Base-by-base conservation (phyloP, 2,888 invertebrate species). In the Xanthostigma xanthostigma region DNA sequence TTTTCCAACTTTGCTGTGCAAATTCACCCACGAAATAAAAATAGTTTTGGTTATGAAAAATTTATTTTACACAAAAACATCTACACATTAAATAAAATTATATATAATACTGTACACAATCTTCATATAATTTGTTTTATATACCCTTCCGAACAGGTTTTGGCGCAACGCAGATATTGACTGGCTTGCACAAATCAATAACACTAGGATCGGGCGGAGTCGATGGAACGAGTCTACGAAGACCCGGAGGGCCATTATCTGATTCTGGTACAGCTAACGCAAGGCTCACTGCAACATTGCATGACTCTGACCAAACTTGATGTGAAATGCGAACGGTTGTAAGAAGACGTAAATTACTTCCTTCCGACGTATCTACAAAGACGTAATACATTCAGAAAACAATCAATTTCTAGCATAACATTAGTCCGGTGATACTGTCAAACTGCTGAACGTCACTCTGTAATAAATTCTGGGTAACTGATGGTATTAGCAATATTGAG, bases 271-370 rank as follows among this genome's bases (percentile, higher is more conserved):
- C 81, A 5, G 89, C 82, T 41, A 93, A 68, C 39, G 89, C 90
- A 39, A 93, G 73, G 5, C 83, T 84, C 50, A 93, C 80, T 61
- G 92, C 90, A 14, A 93, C 85, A 49, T 86, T 85, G 56, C 90
- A 89, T 0, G 91, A 84, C 66, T 93, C 93, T 49, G 90, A 88
- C 91, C 91, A 91, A 14, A 91, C 89, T 57, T 87, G 86, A 66
- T 92, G 91, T 0, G 94, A 94, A 27, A 96, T 74, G 40, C 93
- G 69, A 10, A 94, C 89, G 1, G 86, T 88, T 1, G 94, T 92
- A 35, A 88, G 72, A 17, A 96, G 71, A 11, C 92, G 74, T 54
- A 78, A 71, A 62, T 76, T 75, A 50, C 75, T 71, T 1, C 75
- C 76, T 54, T 71, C 71, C 55, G 72, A 71, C 5, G 70, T 69